A percentile compares a stretch with the other conserved stretches of the same genome.
Conservation (phyloP, 2,113 vertebrate genomes). For the Heterochromis multidens region DNA sequence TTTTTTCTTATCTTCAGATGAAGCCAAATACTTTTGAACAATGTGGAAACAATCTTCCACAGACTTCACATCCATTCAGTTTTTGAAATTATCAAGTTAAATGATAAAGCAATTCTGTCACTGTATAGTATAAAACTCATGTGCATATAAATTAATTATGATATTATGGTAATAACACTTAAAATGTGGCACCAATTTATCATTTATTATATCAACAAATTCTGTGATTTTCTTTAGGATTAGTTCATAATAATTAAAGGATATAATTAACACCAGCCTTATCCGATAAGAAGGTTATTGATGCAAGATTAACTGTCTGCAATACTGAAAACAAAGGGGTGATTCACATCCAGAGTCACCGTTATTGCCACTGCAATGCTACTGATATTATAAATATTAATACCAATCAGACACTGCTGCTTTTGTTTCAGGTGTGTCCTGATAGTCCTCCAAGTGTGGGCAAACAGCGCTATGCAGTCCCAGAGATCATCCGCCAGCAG, state of each 20-base stretch:
- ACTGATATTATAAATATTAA: neutral
- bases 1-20: neutral
- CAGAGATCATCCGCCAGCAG: conserved; percentile 83
- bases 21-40: neutral
- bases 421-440: conserved; percentile 79
- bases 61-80: neutral
- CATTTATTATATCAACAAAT: neutral
- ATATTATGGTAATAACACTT: conserved; percentile 6
- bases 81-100: neutral
- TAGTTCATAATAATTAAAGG: conserved; percentile 8
- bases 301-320: conserved; percentile 18
- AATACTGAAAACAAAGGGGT: conserved; percentile 5
- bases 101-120: neutral
- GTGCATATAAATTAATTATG: neutral
- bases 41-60: neutral
- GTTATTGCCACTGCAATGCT: neutral
- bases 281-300: conserved; percentile 42
- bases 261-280: conserved; percentile 20
- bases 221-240: neutral
- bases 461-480: conserved; percentile 83
- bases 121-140: neutral
- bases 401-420: neutral
- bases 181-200: conserved; percentile 5
- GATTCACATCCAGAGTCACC: neutral
- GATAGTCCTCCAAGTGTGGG: conserved; percentile 85